Percentiles rank a stretch among this genome's conserved stretches.
Conservation (phyloP, 2,113 vertebrate genomes). For the Channa argus region DNA sequence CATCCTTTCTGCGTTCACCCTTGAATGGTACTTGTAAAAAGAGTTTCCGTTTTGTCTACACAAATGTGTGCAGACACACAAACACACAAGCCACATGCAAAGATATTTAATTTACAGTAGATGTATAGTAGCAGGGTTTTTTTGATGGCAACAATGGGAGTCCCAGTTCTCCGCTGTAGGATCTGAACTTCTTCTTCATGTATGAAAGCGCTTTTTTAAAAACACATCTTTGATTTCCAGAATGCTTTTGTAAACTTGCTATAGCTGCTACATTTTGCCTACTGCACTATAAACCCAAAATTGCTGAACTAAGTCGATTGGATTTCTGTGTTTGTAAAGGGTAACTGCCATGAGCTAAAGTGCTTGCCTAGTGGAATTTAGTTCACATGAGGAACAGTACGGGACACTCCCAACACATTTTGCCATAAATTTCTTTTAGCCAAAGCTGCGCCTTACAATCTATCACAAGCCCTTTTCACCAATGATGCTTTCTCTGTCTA, state of each 20-base stretch:
- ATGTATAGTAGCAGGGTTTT: conserved; percentile 38
- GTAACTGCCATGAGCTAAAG: conserved; percentile 30
- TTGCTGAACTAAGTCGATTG: conserved; percentile 26
- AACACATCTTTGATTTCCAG: conserved; percentile 27
- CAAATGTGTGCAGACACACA: neutral
- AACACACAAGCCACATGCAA: neutral
- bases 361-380: conserved; percentile 32
- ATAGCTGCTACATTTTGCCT: conserved; percentile 53
- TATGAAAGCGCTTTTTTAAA: conserved; percentile 41
- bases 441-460: conserved; percentile 78
- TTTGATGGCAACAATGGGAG: conserved; percentile 17
- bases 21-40: conserved; percentile 41
- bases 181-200: conserved; percentile 37
- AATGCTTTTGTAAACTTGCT: conserved; percentile 56
- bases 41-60: conserved; percentile 40
- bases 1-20: conserved; percentile 35
- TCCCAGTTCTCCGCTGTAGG: conserved; percentile 21
- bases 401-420: conserved; percentile 61
- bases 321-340: conserved; percentile 19
- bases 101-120: conserved; percentile 15
- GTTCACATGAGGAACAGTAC: conserved; percentile 8
- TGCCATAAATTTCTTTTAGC: conserved; percentile 63
- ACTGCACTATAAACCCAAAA: conserved; percentile 44
- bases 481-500: neutral
- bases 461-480: conserved; percentile 40